Evolutionary conservation across 2,113 vertebrate genomes (phyloP).

Genomic region (Macheiramphus alcinus): DNA sequence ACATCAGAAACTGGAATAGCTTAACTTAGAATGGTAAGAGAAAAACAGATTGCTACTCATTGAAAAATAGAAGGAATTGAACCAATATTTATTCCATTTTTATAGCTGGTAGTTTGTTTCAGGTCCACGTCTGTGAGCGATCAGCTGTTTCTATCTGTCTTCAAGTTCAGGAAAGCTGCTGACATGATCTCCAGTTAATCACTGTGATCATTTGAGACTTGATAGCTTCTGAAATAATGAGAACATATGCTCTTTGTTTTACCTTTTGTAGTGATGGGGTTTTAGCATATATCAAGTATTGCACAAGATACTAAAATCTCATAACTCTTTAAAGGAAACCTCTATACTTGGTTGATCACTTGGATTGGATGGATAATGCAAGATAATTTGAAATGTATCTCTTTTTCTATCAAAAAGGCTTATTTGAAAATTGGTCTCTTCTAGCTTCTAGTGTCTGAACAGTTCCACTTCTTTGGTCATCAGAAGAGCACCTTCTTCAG

Average conservation of each 20-base stretch:
- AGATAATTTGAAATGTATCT: background rate
- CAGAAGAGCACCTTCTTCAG: background rate
- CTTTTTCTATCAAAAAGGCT: background rate
- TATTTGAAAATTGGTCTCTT: background rate
- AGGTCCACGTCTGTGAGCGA: background rate
- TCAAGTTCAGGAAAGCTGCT: background rate
- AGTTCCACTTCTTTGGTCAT: background rate
- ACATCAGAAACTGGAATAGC: background rate
- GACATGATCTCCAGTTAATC: conserved; percentile 4
- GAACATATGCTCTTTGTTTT: background rate
- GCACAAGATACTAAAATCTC: background rate
- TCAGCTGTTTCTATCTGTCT: background rate
- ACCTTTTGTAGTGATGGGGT: background rate
- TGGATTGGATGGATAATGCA: background rate
- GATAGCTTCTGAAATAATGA: conserved; percentile 6
- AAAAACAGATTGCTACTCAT: background rate
- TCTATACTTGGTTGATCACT: background rate
- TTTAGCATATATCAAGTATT: background rate
- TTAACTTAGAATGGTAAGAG: background rate
- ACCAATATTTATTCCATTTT: background rate
- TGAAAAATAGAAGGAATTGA: background rate
- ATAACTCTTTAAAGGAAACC: background rate
- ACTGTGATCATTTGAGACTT: background rate
- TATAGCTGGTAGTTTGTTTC: background rate
- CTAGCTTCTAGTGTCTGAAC: background rate